Conservation (phyloP, 2,797 vertebrate species). For the Harpagifer antarcticus region DNA sequence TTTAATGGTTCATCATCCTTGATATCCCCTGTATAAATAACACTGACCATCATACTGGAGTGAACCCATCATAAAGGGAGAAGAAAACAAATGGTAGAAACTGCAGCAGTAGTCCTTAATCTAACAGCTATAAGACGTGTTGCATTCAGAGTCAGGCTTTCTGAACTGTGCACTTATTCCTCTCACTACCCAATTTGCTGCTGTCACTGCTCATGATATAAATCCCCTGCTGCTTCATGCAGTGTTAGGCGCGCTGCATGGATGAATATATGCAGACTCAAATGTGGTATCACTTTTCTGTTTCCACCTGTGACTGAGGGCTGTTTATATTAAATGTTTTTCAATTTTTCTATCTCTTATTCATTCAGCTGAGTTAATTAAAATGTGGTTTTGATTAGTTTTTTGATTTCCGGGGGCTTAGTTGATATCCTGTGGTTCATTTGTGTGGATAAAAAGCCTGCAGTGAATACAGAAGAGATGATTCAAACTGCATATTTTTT, state of each 20-base stretch:
- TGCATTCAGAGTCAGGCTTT: neutral
- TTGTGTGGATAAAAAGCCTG: constrained; percentile 4
- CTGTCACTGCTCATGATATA: constrained; percentile 12
- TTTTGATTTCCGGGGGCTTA: constrained; percentile 19
- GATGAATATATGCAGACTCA: neutral
- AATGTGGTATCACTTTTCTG: neutral
- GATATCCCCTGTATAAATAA: neutral
- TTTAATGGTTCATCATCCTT: neutral
- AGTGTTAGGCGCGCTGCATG: neutral
- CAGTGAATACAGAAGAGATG: constrained; percentile 35
- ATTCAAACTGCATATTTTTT: constrained; percentile 13
- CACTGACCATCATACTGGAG: neutral
- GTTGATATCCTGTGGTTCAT: constrained; percentile 30
- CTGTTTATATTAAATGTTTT: constrained; percentile 4
- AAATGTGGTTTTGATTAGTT: constrained; percentile 23
- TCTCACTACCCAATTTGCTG: constrained; percentile 1
- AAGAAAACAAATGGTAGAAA: neutral
- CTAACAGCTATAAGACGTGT: neutral
- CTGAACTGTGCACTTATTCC: neutral
- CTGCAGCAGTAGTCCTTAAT: neutral
- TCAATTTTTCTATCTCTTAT: constrained; percentile 5
- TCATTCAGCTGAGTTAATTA: constrained; percentile 20
- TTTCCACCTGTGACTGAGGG: neutral
- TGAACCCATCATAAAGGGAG: neutral
- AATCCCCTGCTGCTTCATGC: neutral